Conservation (phyloP, 2,113 vertebrate species). For the Micronycteris hirsuta region DNA sequence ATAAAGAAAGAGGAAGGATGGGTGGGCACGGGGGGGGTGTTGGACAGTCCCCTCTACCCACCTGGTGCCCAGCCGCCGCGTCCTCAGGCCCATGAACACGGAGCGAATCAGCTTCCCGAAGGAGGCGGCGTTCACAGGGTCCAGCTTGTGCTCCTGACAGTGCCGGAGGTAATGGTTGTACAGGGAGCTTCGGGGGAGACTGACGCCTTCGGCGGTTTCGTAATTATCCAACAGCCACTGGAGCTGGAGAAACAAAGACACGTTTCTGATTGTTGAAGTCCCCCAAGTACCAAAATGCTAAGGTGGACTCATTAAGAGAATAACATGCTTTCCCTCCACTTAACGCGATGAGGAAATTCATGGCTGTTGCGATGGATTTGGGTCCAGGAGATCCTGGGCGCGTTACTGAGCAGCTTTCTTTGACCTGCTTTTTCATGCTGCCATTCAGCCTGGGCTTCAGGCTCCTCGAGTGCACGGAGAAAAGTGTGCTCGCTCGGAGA, state of each 20-base stretch:
- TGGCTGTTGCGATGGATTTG: neutral
- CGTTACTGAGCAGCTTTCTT: neutral
- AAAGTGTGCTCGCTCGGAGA: neutral
- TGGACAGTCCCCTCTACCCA: slow-evolving; percentile 58
- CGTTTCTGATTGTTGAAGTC: neutral
- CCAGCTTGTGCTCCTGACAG: slow-evolving; percentile 98
- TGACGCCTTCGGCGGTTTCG: slow-evolving; percentile 95
- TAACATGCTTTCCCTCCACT: neutral
- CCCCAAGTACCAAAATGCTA: accelerated
- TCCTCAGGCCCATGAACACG: slow-evolving; percentile 97
- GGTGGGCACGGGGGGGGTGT: neutral
- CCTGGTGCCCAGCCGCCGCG: slow-evolving; percentile 96
- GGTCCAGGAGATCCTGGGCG: neutral
- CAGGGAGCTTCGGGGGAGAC: slow-evolving; percentile 93
- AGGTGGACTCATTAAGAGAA: accelerated
- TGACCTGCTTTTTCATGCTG: neutral
- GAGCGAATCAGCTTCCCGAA: slow-evolving; percentile 99
- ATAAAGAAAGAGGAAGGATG: accelerated
- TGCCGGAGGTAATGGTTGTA: slow-evolving; percentile 97
- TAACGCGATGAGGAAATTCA: neutral
- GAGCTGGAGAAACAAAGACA: slow-evolving; percentile 81
- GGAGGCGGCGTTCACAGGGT: slow-evolving; percentile 96
- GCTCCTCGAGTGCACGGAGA: neutral
- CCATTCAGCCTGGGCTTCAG: neutral
- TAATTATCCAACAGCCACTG: slow-evolving; percentile 99